Base-by-base conservation (phyloP, 2,888 invertebrate genomes). In the Zhuqinia jingwanae region DNA sequence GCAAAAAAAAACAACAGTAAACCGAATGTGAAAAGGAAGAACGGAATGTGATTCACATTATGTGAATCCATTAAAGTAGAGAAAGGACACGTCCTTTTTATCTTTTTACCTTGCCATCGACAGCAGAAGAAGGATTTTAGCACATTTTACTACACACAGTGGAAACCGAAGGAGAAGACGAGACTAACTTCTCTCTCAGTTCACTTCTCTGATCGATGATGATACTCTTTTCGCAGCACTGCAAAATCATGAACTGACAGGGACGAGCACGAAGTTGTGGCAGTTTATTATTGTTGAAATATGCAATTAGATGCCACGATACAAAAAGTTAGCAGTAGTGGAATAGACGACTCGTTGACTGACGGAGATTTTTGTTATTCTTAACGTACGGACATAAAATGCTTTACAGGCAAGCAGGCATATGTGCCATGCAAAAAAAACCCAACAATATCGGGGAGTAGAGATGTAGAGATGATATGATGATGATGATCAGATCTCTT, bases 171-270 rank as follows among this genome's bases (percentile, higher is more conserved):
- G 1, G 25, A 58, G 22, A 20, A 68, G 47, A 22, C 42, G 68
- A 68, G 65, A 42, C 36, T 36, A 3, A 65, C 11, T 36, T 8
- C 17, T 47, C 47, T 68, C 68, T 22, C 68, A 45, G 42, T 68
- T 68, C 68, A 68, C 2, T 68, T 68, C 68, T 68, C 73, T 79
- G 53, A 53, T 50, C 63, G 22, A 20, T 45, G 53, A 22, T 68
- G 81, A 81, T 70, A 70, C 56, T 70, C 58, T 81, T 80, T 60
- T 45, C 56, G 60, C 63, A 79, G 79, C 70, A 81, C 81, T 70
- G 70, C 82, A 50, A 75, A 82, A 60, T 75, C 82, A 63, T 82
- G 82, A 82, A 75, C 75, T 82, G 75, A 75, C 75, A 63, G 58
- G 22, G 75, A 82, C 63, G 75, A 47, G 60, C 82, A 82, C 82